These are phyloP conservation scores for Callinectes sapidus DNA, from an alignment of 2,888 invertebrate genomes.

Conservation along the genomic window DNA sequence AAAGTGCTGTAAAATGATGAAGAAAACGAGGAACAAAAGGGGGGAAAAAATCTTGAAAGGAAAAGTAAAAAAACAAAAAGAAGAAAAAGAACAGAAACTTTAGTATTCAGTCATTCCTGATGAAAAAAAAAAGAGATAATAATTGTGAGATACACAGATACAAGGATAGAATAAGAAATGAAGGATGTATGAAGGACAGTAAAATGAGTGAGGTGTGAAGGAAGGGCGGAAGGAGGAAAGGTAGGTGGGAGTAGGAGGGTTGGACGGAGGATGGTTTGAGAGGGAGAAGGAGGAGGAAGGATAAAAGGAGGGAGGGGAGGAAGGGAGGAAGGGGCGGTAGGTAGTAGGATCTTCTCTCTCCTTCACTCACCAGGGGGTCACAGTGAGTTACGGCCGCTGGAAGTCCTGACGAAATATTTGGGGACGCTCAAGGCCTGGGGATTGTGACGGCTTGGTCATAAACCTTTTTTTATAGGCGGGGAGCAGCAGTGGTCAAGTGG, in stretches of 20 bases:
- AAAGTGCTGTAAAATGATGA: neutral
- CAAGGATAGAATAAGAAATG: neutral
- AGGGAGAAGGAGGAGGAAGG: neutral
- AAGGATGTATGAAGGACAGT: neutral
- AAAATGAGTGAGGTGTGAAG: neutral
- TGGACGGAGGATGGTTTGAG: neutral
- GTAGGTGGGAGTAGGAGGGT: neutral
- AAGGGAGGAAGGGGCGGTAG: neutral
- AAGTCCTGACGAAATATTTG: slow-evolving; percentile 46
- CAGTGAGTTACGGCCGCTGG: slow-evolving; percentile 38
- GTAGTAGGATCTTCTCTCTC: neutral
- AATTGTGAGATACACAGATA: neutral
- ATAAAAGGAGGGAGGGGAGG: neutral
- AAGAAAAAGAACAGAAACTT: neutral
- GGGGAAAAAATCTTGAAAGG: neutral
- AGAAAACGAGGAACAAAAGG: neutral
- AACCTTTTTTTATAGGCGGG: slow-evolving; percentile 35
- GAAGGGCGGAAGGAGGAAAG: neutral
- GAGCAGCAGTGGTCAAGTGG: slow-evolving; percentile 21
- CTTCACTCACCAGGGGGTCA: slow-evolving; percentile 26
- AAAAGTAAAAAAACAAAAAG: neutral
- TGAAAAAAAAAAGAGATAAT: neutral
- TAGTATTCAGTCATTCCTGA: neutral
- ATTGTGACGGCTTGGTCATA: slow-evolving; percentile 36
- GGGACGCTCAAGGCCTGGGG: slow-evolving; percentile 31